These are phyloP conservation scores for Vireo griseus DNA, from an alignment of 2,797 vertebrate species.

Conservation along the genomic window DNA sequence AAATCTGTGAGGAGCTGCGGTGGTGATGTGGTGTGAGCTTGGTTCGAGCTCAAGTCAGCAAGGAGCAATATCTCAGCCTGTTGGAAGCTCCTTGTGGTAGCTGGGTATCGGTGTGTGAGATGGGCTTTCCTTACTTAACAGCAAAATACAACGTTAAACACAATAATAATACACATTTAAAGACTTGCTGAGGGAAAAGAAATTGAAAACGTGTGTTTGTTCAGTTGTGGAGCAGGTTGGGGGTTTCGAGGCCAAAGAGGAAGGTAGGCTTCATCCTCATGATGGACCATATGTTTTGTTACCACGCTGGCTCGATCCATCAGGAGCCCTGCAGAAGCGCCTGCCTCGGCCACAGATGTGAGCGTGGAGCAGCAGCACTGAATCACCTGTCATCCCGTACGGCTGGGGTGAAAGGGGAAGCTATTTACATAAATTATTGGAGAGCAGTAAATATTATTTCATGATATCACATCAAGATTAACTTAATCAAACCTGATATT, in stretches of 20 bases:
- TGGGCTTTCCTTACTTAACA: neutral
- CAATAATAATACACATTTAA: no score
- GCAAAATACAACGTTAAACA: neutral
- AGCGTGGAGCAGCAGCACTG: neutral
- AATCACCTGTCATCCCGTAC: constrained; percentile 38
- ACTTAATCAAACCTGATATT: constrained; percentile 68
- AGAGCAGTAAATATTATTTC: constrained; percentile 72
- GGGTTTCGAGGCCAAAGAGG: neutral
- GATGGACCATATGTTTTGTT: neutral
- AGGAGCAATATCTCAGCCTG: neutral
- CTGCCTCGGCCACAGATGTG: neutral
- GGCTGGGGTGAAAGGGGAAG: constrained; percentile 53
- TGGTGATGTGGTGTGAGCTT: neutral
- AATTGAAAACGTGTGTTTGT: neutral
- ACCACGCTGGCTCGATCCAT: neutral
- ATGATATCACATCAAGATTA: constrained; percentile 59
- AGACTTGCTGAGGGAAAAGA: fast-evolving
- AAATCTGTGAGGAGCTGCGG: neutral
- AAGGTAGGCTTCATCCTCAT: neutral
- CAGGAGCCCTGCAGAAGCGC: neutral
- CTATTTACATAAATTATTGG: constrained; percentile 70
- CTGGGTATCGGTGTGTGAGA: fast-evolving
- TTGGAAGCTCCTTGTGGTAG: fast-evolving
- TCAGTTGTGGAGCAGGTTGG: neutral
- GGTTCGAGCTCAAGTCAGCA: neutral